Evolutionary conservation across 2,797 vertebrate genomes (phyloP).

Genomic region (Alfaro cultratus): DNA sequence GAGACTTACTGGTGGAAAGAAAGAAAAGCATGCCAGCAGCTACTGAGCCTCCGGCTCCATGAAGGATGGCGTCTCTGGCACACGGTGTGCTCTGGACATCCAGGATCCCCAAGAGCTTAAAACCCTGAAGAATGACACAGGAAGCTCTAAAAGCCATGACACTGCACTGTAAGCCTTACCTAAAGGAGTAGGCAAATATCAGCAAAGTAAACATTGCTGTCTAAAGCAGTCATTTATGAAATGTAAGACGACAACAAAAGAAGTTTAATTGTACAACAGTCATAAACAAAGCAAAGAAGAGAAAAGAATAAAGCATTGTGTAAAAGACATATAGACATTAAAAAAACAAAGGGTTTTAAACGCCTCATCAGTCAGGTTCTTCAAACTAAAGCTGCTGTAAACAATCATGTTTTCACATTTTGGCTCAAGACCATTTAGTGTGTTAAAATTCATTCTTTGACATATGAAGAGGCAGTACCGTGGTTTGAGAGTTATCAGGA

Average conservation of each 20-base stretch:
- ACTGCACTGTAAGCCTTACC: background rate
- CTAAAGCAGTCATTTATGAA: background rate
- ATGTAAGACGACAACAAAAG: background rate
- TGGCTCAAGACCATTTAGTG: too few relatives aligned
- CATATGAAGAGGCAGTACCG: background rate
- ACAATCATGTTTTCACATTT: background rate
- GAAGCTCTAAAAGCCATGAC: background rate
- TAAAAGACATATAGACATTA: background rate
- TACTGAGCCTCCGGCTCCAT: slow-evolving; percentile 73
- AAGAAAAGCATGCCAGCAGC: slow-evolving; percentile 76
- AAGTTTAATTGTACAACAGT: background rate
- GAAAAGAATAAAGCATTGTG: background rate
- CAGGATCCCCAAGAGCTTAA: slow-evolving; percentile 71
- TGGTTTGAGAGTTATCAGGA: background rate
- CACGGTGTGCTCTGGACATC: slow-evolving; percentile 76
- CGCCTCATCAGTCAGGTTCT: background rate
- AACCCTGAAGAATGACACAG: slow-evolving; percentile 54
- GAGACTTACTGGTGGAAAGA: slow-evolving; percentile 77
- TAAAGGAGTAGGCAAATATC: background rate
- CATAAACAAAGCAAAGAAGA: background rate
- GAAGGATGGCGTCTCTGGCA: slow-evolving; percentile 76
- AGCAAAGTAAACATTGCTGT: background rate
- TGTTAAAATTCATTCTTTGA: background rate
- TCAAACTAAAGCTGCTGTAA: background rate
- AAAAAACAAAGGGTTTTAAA: too few relatives aligned